Base-by-base conservation (phyloP, 2,113 vertebrate genomes). In the Fulmarus glacialis region DNA sequence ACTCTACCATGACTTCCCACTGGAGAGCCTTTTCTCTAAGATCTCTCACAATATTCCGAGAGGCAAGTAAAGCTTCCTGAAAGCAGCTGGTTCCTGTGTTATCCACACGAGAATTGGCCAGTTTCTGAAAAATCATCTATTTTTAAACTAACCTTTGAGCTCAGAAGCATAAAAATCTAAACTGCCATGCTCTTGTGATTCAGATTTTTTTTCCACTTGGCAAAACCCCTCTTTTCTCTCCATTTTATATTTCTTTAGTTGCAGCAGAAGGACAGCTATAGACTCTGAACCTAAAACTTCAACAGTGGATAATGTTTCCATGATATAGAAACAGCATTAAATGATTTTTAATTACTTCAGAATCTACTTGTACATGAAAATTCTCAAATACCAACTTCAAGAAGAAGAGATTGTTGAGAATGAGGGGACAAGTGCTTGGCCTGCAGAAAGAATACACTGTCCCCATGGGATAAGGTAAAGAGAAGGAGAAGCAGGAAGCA, bases 91-190 rank as follows among this genome's bases (percentile, higher is more conserved):
- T 18, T 88, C 68, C 38, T 30, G 38, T 47, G 22, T 42, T 75
- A 88, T 18, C n/a, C 63, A 63, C 32, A 40, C 4, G 47, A 93
- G 52, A 84, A 84, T 12, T 21, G 19, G 36, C 20, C 21, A 63
- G 82, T 67, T 80, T 90, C 78, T 84, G 52, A 72, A 86, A 78
- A 89, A 30, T 13, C 4, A 62, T 64, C 72, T 93, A 55, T n/a
- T 95, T 97, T 73, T 95, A 91, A 90, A 92, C 9, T 75, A 81
- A 93, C 40, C 48, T 94, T 80, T 90, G 43, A 91, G 56, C 23
- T 90, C 59, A 82, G 55, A 95, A 93, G 27, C 38, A 82, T 58
- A 74, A 66, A 91, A 80, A 67, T 40, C 30, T 53, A 4, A 82
- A 59, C 45, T 82, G 42, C 43, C n/a, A 52, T 64, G 21, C 24